Conservation (phyloP, 92 coral and sea anemone genomes). For the Scolanthus callimorphus region DNA sequence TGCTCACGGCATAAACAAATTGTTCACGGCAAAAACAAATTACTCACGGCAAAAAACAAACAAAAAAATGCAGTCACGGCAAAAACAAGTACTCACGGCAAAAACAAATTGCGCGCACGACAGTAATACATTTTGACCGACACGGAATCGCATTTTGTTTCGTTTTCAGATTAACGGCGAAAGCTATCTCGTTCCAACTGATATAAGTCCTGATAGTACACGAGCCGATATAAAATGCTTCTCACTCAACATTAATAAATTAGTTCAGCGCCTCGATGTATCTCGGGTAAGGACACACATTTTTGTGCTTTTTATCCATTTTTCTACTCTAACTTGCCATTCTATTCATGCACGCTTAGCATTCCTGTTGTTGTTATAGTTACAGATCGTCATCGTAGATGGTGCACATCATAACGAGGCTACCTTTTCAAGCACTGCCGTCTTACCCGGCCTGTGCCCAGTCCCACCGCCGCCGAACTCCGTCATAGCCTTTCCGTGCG, state of each 20-base stretch:
- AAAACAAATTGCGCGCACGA: too few relatives aligned
- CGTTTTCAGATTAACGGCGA: conserved; percentile 51
- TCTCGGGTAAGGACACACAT: neutral
- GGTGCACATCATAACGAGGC: conserved; percentile 44
- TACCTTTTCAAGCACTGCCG: conserved; percentile 12
- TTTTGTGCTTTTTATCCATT: too few relatives aligned
- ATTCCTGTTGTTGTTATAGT: too few relatives aligned
- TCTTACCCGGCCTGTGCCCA: conserved; percentile 51
- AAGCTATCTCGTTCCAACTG: conserved; percentile 69
- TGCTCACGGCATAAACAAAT: too few relatives aligned
- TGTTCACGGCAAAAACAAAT: too few relatives aligned
- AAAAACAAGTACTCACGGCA: too few relatives aligned
- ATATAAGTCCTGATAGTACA: conserved; percentile 20
- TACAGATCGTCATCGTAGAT: conserved; percentile 64
- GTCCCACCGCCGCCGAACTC: conserved; percentile 59
- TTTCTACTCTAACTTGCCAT: too few relatives aligned
- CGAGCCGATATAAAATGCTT: conserved; percentile 61
- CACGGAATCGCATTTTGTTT: neutral
- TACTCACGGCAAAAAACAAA: too few relatives aligned
- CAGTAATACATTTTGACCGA: too few relatives aligned
- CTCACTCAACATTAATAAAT: conserved; percentile 47
- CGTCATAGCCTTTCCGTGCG: conserved; percentile 63
- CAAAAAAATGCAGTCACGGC: too few relatives aligned
- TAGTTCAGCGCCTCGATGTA: conserved; percentile 23
- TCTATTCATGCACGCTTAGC: too few relatives aligned